A percentile compares a stretch with the other conserved stretches of the same genome.
phyloP scores from a whole-genome alignment of 1,140 invertebrate genomes.

The Oryzaephilus surinamensis region DNA sequence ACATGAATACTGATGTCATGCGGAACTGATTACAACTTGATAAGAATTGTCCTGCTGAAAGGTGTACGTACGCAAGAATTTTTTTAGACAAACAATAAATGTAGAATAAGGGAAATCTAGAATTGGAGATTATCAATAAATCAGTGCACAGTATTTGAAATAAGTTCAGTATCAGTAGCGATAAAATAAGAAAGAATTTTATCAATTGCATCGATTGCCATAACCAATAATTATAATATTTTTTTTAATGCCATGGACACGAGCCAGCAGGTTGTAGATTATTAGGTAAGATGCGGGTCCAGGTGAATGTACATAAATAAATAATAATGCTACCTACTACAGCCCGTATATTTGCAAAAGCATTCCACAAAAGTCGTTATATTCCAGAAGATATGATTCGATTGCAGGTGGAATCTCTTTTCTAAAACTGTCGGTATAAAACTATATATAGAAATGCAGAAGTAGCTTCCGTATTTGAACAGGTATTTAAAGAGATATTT shows the following conservation, averaged over 20 bases:
- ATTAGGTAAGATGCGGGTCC: slow-evolving; percentile 16
- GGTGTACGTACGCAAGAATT: too few species aligned
- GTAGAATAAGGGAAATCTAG: too few species aligned
- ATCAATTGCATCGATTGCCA: neutral
- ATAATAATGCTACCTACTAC: slow-evolving; percentile 1
- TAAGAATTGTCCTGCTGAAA: too few species aligned
- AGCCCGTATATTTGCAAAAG: slow-evolving; percentile 5
- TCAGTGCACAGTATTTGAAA: too few species aligned
- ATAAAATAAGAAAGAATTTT: too few species aligned
- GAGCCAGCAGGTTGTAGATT: neutral
- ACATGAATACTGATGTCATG: too few species aligned
- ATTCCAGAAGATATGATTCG: neutral
- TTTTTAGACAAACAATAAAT: too few species aligned
- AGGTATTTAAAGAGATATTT: too few species aligned
- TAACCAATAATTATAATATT: neutral
- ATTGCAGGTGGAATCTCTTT: slow-evolving; percentile 5
- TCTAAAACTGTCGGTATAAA: slow-evolving; percentile 5
- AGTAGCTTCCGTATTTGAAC: slow-evolving; percentile 7
- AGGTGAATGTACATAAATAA: slow-evolving; percentile 15
- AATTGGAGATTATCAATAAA: too few species aligned
- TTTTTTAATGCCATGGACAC: neutral
- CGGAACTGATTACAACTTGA: too few species aligned
- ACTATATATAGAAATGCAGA: slow-evolving; percentile 2
- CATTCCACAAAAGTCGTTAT: too few species aligned
- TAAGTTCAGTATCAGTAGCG: neutral